These are phyloP conservation scores for Troglohyphantes excavatus DNA, from an alignment of 2,888 invertebrate genomes.

Conservation along the genomic window DNA sequence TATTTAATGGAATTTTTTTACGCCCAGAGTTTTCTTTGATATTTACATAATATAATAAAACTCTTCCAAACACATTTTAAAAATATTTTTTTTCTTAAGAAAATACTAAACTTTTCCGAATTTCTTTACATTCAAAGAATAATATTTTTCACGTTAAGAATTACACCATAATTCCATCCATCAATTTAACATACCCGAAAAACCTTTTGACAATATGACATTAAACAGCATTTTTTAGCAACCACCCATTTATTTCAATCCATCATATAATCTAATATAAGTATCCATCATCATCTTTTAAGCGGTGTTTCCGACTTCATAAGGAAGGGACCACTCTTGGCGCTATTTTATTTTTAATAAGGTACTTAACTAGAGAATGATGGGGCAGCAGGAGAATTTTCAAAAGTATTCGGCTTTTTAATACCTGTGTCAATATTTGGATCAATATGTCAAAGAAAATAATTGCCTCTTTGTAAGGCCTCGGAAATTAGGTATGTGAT, in stretches of 20 bases:
- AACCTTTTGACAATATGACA: not conserved
- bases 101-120: too few relatives aligned
- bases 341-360: not conserved
- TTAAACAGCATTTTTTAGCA: not conserved
- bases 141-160: too few relatives aligned
- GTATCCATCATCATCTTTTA: constrained; percentile 36
- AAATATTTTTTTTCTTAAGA: too few relatives aligned
- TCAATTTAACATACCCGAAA: too few relatives aligned
- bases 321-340: not conserved
- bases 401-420: not conserved
- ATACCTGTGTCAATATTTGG: constrained; percentile 22
- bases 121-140: too few relatives aligned
- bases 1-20: too few relatives aligned
- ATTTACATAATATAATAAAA: too few relatives aligned
- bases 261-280: constrained; percentile 16
- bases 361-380: constrained; percentile 29
- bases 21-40: too few relatives aligned
- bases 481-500: too few relatives aligned
- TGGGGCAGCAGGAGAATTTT: constrained; percentile 1
- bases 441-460: not conserved
- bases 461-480: not conserved
- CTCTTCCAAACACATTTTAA: too few relatives aligned
- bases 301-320: not conserved
- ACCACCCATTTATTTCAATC: not conserved
- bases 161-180: too few relatives aligned